Percentiles rank a stretch among this genome's conserved stretches.
These are phyloP conservation scores for Donacobius atricapilla DNA, from an alignment of 2,113 vertebrate species.

Conservation along the genomic window DNA sequence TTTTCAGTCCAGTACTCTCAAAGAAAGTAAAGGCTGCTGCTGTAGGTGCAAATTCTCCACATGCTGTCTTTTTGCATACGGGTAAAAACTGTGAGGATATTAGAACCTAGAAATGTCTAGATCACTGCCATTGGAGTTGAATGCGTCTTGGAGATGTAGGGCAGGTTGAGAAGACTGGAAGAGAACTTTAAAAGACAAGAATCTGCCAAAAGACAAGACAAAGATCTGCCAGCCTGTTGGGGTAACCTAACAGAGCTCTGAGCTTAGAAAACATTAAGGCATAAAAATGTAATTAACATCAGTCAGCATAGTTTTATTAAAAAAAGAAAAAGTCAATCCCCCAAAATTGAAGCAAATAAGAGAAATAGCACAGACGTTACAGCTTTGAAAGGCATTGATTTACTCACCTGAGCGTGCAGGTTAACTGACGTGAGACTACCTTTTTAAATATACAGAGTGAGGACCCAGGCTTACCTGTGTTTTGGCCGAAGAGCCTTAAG, in stretches of 20 bases:
- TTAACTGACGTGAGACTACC: not conserved
- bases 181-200: not conserved
- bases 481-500: not conserved
- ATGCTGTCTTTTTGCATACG: not conserved
- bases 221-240: not conserved
- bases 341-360: not conserved
- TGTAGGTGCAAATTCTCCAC: not conserved
- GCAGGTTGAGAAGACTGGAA: not conserved
- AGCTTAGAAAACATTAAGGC: not conserved
- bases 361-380: not conserved
- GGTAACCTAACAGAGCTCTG: not conserved
- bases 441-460: not conserved
- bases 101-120: not conserved
- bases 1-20: not conserved
- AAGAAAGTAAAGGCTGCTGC: not conserved
- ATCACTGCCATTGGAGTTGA: not conserved
- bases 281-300: not conserved
- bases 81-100: not conserved
- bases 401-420: not conserved
- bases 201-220: too few relatives aligned
- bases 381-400: not conserved
- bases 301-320: not conserved
- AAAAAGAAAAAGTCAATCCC: not conserved
- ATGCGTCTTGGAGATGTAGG: not conserved
- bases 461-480: not conserved